A percentile compares a stretch with the other conserved stretches of the same genome.
Evolutionary conservation across 2,888 invertebrate species (phyloP).

Genomic region (Leptinotarsa haldemani): DNA sequence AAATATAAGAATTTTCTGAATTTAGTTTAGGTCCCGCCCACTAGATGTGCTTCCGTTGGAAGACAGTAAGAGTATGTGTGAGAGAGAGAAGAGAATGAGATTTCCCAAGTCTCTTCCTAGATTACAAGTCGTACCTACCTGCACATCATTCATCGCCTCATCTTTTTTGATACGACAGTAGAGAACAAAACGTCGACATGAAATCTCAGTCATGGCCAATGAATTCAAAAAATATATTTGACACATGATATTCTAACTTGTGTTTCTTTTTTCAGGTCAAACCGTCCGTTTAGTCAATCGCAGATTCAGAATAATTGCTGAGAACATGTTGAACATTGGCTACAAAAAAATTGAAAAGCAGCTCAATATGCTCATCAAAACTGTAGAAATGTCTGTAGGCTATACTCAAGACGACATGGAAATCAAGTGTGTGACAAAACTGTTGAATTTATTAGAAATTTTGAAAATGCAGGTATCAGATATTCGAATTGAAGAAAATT

Average conservation of each 20-base stretch:
- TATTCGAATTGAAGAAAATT: too few relatives aligned
- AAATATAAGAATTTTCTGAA: too few relatives aligned
- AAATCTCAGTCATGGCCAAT: too few relatives aligned
- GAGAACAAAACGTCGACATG: too few relatives aligned
- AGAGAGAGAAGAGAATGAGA: too few relatives aligned
- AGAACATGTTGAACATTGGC: slow-evolving; percentile 54
- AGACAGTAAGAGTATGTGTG: too few relatives aligned
- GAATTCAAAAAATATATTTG: neutral
- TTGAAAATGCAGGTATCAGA: slow-evolving; percentile 54
- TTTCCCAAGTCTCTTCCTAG: too few relatives aligned
- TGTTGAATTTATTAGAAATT: slow-evolving; percentile 58
- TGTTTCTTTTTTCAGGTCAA: neutral
- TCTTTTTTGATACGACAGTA: too few relatives aligned
- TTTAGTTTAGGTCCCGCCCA: too few relatives aligned
- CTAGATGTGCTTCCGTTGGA: too few relatives aligned
- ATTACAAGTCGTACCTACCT: too few relatives aligned
- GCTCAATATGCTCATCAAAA: slow-evolving; percentile 49
- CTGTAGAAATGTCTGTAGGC: slow-evolving; percentile 52
- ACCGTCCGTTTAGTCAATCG: slow-evolving; percentile 46
- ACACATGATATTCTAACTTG: neutral
- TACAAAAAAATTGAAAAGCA: slow-evolving; percentile 53
- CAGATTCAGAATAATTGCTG: slow-evolving; percentile 51
- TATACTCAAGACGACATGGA: slow-evolving; percentile 59
- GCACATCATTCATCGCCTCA: too few relatives aligned
- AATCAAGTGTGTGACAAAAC: slow-evolving; percentile 56